Conservation (phyloP, 1,140 invertebrate genomes). For the Drosophila kurseongensis region DNA sequence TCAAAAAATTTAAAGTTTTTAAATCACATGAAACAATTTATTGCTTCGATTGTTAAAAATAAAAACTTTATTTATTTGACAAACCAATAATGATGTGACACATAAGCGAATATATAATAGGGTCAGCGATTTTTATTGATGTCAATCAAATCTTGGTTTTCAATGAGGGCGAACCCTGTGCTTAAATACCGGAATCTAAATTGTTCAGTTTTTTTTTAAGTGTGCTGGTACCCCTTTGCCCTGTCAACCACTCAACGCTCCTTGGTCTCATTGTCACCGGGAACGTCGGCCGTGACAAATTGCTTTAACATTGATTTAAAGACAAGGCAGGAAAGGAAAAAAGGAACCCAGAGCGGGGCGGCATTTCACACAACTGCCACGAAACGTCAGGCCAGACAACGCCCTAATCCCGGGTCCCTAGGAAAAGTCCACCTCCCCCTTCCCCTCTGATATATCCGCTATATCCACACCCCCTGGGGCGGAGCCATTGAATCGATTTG, state of each 20-base stretch:
- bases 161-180: neutral
- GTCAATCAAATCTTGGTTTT: neutral
- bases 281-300: constrained; percentile 73
- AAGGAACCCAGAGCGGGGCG: constrained; percentile 16
- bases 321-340: constrained; percentile 51
- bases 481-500: constrained; percentile 66
- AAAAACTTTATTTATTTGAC: too few species aligned
- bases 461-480: constrained; percentile 34
- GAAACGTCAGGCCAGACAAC: constrained; percentile 77
- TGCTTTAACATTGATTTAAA: constrained; percentile 81
- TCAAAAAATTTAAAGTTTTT: too few species aligned
- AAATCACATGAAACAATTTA: too few species aligned
- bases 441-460: constrained; percentile 6
- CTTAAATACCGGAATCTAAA: neutral
- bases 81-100: too few species aligned
- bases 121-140: neutral
- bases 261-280: constrained; percentile 66
- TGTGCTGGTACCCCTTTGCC: constrained; percentile 52
- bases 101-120: too few species aligned
- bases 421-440: constrained; percentile 4
- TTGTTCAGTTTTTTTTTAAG: neutral
- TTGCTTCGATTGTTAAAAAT: too few species aligned
- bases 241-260: constrained; percentile 45
- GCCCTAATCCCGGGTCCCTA: constrained; percentile 62
- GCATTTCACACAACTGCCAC: constrained; percentile 78